Evolutionary conservation across 2,888 invertebrate genomes (phyloP), one percentile per base, ranked within the genome.

Genomic region (Lobophora halterata): DNA sequence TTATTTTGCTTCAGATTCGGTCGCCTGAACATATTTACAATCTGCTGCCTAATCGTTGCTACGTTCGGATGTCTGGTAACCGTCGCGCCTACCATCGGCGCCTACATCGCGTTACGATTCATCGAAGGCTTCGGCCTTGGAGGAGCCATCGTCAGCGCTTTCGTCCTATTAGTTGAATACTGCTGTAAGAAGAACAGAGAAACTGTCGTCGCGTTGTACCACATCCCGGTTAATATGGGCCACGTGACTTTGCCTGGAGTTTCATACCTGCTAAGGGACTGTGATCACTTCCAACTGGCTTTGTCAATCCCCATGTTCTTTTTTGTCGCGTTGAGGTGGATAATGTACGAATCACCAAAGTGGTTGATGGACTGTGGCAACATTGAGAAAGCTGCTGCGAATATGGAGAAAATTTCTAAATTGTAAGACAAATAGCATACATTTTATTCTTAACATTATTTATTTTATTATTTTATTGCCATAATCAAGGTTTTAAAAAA

Each of bases 91-190:
- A 60, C 56, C 0, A 48, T 55, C 1, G 27, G 49, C 2, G 25
- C 63, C 0, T 79, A 65, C 32, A 70, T 59, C n/a, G 36, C 70
- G 26, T 73, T 78, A 61, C 62, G 80, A 1, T 65, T 61, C 20
- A 33, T 82, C 1, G 78, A 83, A 61, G 82, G 83, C 1, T 46
- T 75, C 0, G 79, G 79, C 0, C 49, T 64, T 0, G 82, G 80
- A 0, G 82, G 81, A 0, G 58, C 72, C 2, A 63, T 82, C 3
- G 75, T 83, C n/a, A 73, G 75, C 0, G 54, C 66, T 3, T 83
- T 68, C 40, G 82, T 82, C 0, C 52, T 79, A 1, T 61, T 67
- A 23, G 59, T 81, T 0, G 82, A 83, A 49, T 79, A 72, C 46
- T 75, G 75, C 7, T 73, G 77, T 1, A 29, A 55, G 0, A 46